Percentiles rank a stretch among this genome's conserved stretches.
Conservation (phyloP, 2,797 vertebrate genomes). For the Ispidina picta region DNA sequence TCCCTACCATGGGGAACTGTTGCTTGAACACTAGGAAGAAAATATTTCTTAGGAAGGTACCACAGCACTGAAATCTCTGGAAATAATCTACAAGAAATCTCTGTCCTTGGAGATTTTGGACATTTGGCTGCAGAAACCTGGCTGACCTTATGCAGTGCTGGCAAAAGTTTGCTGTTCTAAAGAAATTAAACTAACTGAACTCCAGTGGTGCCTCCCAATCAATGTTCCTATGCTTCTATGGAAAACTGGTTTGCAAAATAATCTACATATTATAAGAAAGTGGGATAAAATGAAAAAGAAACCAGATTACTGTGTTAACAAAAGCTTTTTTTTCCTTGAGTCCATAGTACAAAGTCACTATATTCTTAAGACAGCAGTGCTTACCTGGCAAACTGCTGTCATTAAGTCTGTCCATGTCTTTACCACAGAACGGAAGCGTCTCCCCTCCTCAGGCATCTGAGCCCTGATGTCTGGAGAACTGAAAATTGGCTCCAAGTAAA, state of each 20-base stretch:
- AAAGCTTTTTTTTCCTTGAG: background rate
- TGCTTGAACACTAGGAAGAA: background rate
- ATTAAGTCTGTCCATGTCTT: constrained; percentile 88
- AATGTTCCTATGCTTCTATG: background rate
- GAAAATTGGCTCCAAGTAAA: constrained; percentile 91
- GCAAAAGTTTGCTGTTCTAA: background rate
- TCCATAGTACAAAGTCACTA: background rate
- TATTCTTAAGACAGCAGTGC: background rate
- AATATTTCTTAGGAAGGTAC: background rate
- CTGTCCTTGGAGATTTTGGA: background rate
- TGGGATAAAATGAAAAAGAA: background rate
- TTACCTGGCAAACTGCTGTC: constrained; percentile 82
- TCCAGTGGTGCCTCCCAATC: background rate
- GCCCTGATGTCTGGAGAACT: constrained; percentile 90
- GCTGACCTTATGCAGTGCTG: background rate
- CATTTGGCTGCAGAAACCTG: background rate
- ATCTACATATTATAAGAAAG: background rate
- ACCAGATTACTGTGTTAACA: background rate
- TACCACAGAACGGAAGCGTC: constrained; percentile 83
- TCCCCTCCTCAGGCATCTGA: constrained; percentile 90
- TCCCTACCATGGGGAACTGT: background rate
- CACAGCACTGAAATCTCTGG: background rate
- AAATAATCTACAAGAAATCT: background rate
- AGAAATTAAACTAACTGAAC: background rate
- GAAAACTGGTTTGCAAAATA: background rate